phyloP scores from a whole-genome alignment of 2,888 invertebrate species.

The Microchrysa polita region DNA sequence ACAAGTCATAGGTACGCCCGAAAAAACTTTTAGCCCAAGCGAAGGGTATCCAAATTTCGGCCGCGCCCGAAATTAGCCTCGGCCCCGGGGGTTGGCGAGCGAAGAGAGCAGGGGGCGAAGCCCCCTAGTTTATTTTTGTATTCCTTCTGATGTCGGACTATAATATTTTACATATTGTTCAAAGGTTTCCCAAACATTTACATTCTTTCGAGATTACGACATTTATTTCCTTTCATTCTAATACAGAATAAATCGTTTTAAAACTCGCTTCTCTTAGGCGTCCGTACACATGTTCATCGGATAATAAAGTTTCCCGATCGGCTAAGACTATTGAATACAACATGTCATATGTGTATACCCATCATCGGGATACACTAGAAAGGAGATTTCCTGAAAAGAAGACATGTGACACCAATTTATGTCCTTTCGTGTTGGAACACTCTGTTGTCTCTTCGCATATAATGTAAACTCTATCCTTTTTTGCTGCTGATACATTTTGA shows the following conservation, averaged over 20 bases:
- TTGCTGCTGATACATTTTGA: not conserved
- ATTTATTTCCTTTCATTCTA: not conserved
- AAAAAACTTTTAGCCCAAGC: too few relatives aligned
- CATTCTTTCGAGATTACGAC: not conserved
- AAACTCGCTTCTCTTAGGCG: not conserved
- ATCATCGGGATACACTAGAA: too few relatives aligned
- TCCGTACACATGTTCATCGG: not conserved
- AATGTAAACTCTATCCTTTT: not conserved
- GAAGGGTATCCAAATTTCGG: too few relatives aligned
- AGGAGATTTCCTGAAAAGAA: conserved; percentile 4
- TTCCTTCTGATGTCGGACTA: too few relatives aligned
- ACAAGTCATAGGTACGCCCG: too few relatives aligned
- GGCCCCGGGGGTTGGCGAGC: not conserved
- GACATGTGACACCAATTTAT: conserved; percentile 14
- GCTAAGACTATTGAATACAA: not conserved
- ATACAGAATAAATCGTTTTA: conserved; percentile 9
- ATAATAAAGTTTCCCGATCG: conserved; percentile 13
- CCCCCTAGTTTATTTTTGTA: not conserved
- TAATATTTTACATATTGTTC: too few relatives aligned
- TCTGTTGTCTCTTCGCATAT: conserved; percentile 13
- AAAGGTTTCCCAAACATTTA: too few relatives aligned
- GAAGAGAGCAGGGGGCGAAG: too few relatives aligned
- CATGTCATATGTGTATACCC: not conserved
- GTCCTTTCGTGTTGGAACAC: conserved; percentile 12
- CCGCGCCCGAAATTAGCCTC: too few relatives aligned